Evolutionary conservation across 2,888 invertebrate genomes (phyloP), one percentile per base, ranked within the genome.

Genomic region (Drosophila fungiperda): DNA sequence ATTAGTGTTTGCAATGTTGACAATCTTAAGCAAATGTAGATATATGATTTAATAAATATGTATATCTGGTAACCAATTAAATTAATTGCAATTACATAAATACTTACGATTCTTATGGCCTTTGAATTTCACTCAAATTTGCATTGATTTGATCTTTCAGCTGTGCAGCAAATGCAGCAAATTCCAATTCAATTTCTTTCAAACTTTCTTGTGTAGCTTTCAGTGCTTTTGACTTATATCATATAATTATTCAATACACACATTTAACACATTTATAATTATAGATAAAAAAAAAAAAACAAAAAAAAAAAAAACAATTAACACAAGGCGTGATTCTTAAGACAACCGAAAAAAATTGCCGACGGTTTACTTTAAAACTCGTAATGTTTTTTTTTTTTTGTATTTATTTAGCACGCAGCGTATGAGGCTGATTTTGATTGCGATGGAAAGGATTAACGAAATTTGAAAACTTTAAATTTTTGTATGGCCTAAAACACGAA

Each of bases 371-470:
- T 45, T 60, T 32, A 49, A 61, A 61, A 49, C 42, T 49, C n/a
- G 38, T 26, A 57, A 57, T 36, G 40, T 15, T 57, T 57, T 38
- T 40, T 55, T 42, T 70, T 50, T 58, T 45, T 35, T 36, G 33
- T 49, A n/a, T 32, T 65, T 35, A 61, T 48, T 50, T 32, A 32
- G 78, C 77, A 77, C 77, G 77, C 77, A 77, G 77, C 77, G 35
- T 78, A 69, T 63, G 48, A 45, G 42, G 45, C 35, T 78, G 65
- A 69, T 49, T 48, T 45, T 52, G 54, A 33, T 32, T 65, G 52
- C 52, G 52, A 57, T 42, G 57, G 36, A 58, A 42, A 61, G 45
- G 67, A 54, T 52, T 65, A 55, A 48, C 49, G 48, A 20, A 40
- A 58, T 55, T 23, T 7, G 45, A 45, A 45, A 23, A 12, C 45